Conservation (phyloP, 1,140 invertebrate species). For the Oscheius sp. region DNA sequence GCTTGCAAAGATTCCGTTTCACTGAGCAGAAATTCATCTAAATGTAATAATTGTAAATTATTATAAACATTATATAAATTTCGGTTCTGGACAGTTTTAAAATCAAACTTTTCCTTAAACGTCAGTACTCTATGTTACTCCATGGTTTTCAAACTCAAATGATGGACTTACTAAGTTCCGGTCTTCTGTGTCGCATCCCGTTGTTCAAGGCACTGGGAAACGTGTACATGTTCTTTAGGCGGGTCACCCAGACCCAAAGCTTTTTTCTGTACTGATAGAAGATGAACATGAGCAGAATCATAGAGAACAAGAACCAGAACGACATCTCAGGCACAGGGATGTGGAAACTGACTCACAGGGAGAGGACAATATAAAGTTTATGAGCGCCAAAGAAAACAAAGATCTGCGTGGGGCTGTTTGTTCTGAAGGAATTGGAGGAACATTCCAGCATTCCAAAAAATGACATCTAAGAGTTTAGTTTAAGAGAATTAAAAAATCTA, state of each 20-base stretch:
- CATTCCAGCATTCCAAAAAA: no score
- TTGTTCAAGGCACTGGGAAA: not conserved
- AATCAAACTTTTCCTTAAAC: no score
- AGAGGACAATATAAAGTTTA: not conserved
- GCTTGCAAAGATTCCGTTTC: constrained; percentile 7
- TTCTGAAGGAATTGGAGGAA: no score
- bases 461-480: not conserved
- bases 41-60: not conserved
- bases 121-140: no score
- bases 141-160: not conserved
- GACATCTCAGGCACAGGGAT: not conserved
- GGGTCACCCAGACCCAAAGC: not conserved
- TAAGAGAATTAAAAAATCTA: no score
- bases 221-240: not conserved
- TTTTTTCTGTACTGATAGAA: not conserved
- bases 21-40: constrained; percentile 16
- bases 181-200: not conserved
- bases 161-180: not conserved
- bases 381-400: not conserved
- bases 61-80: no score
- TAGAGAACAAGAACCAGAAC: not conserved
- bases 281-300: not conserved
- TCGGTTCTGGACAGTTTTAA: no score
- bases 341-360: not conserved
- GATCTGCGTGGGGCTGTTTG: not conserved